Percentiles rank a stretch among this genome's conserved stretches.
These are phyloP conservation scores for Urophycis tenuis DNA, from an alignment of 2,797 vertebrate species.

Conservation along the genomic window DNA sequence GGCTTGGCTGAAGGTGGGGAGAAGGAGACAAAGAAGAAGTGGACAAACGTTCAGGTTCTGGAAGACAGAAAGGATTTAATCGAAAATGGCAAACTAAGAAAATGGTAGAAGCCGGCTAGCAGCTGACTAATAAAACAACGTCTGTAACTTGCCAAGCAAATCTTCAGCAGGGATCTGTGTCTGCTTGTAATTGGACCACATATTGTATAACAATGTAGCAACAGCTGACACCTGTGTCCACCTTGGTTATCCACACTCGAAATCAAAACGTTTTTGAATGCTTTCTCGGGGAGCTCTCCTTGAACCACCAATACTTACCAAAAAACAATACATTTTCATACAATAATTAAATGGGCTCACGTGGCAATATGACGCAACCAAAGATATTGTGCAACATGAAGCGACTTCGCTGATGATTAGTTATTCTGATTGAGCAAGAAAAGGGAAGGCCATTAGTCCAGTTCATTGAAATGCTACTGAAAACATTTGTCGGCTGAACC, in stretches of 20 bases:
- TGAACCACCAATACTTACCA: no score
- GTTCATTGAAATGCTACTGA: background rate
- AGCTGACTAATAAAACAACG: background rate
- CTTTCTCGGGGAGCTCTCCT: background rate
- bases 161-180: background rate
- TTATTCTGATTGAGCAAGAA: background rate
- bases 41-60: background rate
- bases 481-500: background rate
- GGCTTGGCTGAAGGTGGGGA: constrained; percentile 36
- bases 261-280: background rate
- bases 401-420: background rate
- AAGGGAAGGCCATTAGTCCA: background rate
- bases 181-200: background rate
- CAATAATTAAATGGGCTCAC: background rate
- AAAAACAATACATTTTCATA: no score
- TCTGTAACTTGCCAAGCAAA: no score
- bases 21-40: background rate
- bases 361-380: background rate
- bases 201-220: background rate
- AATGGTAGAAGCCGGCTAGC: background rate
- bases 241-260: background rate
- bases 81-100: background rate
- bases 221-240: background rate
- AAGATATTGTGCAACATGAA: background rate
- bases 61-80: background rate